Conservation (phyloP, 1,140 invertebrate genomes). For the Conus betulinus region DNA sequence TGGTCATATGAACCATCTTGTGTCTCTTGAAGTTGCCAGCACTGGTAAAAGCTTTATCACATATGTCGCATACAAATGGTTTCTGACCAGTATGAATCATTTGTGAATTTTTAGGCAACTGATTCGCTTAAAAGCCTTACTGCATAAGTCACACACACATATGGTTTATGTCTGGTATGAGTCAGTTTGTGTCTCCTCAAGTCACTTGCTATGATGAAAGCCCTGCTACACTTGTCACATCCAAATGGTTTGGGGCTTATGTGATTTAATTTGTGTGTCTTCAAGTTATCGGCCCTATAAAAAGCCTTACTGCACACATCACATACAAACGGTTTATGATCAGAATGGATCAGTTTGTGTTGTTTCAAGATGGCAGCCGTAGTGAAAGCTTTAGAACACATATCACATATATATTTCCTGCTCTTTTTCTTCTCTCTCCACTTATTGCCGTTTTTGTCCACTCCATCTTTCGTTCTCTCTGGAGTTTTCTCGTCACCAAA, state of each 20-base stretch:
- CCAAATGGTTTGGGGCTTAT: background rate
- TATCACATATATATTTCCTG: slow-evolving; percentile 67
- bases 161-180: background rate
- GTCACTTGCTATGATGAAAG: background rate
- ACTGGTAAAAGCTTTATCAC: slow-evolving; percentile 91
- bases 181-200: background rate
- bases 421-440: slow-evolving; percentile 65
- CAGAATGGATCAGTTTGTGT: slow-evolving; percentile 91
- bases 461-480: no score
- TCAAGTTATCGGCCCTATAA: slow-evolving; percentile 25
- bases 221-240: background rate
- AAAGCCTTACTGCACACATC: slow-evolving; percentile 43
- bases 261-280: slow-evolving; percentile 14
- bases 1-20: slow-evolving; percentile 86
- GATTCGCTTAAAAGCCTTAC: background rate
- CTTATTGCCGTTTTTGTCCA: slow-evolving; percentile 84
- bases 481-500: no score
- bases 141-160: background rate
- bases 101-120: background rate
- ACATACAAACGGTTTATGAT: slow-evolving; percentile 54
- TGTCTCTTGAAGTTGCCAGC: slow-evolving; percentile 88
- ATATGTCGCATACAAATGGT: slow-evolving; percentile 80
- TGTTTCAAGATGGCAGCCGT: slow-evolving; percentile 80
- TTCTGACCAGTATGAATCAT: background rate
- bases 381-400: slow-evolving; percentile 56